phyloP scores from a whole-genome alignment of 2,888 invertebrate genomes.

The Himalopsyche kuldschensis region DNA sequence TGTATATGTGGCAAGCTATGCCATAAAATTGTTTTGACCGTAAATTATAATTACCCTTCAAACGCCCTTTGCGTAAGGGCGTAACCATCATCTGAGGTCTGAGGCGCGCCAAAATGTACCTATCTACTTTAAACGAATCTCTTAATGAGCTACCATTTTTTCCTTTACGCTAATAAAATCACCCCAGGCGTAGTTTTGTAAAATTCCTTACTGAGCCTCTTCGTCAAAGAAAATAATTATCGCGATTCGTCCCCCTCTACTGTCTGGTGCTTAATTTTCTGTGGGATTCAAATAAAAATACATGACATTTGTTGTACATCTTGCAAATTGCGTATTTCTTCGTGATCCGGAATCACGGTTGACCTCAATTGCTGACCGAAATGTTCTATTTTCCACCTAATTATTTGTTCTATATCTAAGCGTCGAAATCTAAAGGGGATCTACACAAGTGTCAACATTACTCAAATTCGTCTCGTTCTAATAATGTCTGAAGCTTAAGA shows the following conservation, averaged over 20 bases:
- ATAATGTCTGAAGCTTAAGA: no score
- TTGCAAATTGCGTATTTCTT: not conserved
- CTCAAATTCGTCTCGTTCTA: not conserved
- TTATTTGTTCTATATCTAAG: not conserved
- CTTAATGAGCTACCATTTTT: not conserved
- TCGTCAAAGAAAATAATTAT: not conserved
- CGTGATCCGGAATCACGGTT: not conserved
- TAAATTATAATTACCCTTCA: not conserved
- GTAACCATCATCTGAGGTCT: not conserved
- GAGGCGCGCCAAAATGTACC: not conserved
- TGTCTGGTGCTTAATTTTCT: not conserved
- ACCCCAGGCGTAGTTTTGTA: not conserved
- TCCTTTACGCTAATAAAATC: not conserved
- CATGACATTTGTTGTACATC: no score
- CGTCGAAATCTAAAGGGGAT: not conserved
- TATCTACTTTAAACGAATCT: not conserved
- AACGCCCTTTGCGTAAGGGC: not conserved
- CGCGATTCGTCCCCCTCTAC: not conserved
- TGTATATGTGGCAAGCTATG: not conserved
- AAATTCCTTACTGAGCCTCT: not conserved
- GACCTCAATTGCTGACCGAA: not conserved
- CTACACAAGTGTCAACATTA: not conserved
- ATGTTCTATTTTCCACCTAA: not conserved
- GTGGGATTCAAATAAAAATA: not conserved
- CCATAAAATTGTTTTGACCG: not conserved